Percentiles rank a stretch among this genome's conserved stretches.
These are phyloP conservation scores for Scaptomyza hsui DNA, from an alignment of 1,140 invertebrate species.

Conservation along the genomic window DNA sequence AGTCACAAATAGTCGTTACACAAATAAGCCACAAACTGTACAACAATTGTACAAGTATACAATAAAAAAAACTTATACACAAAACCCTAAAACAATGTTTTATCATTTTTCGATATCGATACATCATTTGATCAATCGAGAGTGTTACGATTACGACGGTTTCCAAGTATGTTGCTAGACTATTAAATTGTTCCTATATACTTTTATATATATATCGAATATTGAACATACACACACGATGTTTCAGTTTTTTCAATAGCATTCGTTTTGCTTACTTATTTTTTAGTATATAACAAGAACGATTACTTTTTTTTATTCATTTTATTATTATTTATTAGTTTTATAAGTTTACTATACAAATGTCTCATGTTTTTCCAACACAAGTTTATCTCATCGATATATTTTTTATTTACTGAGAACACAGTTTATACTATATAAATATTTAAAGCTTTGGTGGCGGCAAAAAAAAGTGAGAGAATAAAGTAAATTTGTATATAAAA, in stretches of 20 bases:
- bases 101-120: conserved; percentile 13
- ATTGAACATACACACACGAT: conserved; percentile 73
- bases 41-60: conserved; percentile 64
- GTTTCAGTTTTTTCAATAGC: conserved; percentile 49
- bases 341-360: conserved; percentile 78
- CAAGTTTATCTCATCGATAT: conserved; percentile 2
- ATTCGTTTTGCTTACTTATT: conserved; percentile 29
- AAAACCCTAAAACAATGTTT: conserved; percentile 34
- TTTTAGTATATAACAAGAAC: conserved; percentile 74
- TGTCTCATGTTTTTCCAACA: conserved; percentile 42
- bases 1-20: conserved; percentile 68
- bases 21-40: conserved; percentile 78
- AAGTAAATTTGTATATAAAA: conserved; percentile 23
- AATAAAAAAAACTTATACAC: conserved; percentile 75
- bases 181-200: conserved; percentile 51
- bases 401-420: conserved; percentile 64
- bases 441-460: conserved; percentile 81
- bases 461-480: conserved; percentile 54
- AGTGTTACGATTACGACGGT: conserved; percentile 65
- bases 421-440: conserved; percentile 79
- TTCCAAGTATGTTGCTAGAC: conserved; percentile 67
- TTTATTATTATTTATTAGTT: conserved; percentile 42
- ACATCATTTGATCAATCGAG: conserved; percentile 22
- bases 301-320: conserved; percentile 40
- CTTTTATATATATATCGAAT: conserved; percentile 26